Base-by-base conservation (phyloP, 2,113 vertebrate species). In the Halcyon senegalensis region DNA sequence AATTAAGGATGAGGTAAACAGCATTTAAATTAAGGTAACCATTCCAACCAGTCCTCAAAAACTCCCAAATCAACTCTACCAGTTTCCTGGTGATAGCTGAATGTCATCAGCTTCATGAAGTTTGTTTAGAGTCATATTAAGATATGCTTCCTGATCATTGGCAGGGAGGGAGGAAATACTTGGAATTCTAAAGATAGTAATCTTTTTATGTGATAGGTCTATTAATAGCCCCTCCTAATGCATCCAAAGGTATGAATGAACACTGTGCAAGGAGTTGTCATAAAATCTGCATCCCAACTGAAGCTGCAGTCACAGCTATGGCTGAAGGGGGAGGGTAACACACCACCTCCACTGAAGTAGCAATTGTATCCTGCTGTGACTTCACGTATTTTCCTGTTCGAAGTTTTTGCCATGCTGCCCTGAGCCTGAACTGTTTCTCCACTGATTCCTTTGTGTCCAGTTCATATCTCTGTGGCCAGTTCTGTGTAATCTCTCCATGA, bases 321-420 rank as follows among this genome's bases (percentile, higher is more conserved):
- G 5, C 46, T 72, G 58, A 9, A 62, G 16, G 12, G 58, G 39
- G 4, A 5, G 20, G 17, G 8, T 31, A 24, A 39, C 27, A 6
- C 4, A 41, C 4, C 4, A 16, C 8, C 35, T 53, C 0, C 0
- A 8, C 27, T 48, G 41, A 62, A 70, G 43, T 15, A 43, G 8
- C 35, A 43, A 3, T 25, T 83, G 27, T 35, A 13, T 79, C 7
- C 39, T 39, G 13, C 5, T 35, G 16, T 24, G 25, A 11, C 41
- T 37, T 90, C 14, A 8, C 11, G 16, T 11, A 1, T 51, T 46
- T 41, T 56, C 35, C 20, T 69, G 17, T 64, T 74, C 24, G 5
- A 11, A 33, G 18, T n/a, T 8, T 30, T 82, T 69, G 23, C 39
- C 13, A 0, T 25, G 44, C 68, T 91, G 68, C 25, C 8, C 23